Conservation (phyloP, 2,888 invertebrate genomes). For the Glomeris marginata region DNA sequence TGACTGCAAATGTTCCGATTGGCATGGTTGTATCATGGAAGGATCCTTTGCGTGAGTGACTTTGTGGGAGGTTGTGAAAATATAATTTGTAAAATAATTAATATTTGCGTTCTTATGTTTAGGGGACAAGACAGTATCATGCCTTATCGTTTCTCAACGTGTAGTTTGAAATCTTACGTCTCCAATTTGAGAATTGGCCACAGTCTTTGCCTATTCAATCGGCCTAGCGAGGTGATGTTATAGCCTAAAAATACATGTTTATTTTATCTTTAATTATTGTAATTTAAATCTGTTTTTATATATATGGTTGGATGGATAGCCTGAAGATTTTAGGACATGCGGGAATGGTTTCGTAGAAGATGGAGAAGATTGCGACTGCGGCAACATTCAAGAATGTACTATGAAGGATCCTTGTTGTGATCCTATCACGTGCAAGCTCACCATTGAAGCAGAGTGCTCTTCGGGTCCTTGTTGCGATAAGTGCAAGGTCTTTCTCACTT, state of each 20-base stretch:
- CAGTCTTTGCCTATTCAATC: conserved; percentile 81
- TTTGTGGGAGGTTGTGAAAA: background rate
- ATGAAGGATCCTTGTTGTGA: conserved; percentile 89
- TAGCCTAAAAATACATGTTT: conserved; percentile 2
- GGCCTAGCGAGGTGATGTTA: conserved; percentile 68
- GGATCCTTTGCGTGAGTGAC: conserved; percentile 55
- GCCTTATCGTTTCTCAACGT: conserved; percentile 93
- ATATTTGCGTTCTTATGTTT: conserved; percentile 11
- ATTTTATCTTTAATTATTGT: background rate
- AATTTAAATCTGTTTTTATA: background rate
- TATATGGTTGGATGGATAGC: conserved; percentile 8
- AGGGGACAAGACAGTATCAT: conserved; percentile 73
- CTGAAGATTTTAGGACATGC: conserved; percentile 47
- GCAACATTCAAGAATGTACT: conserved; percentile 67
- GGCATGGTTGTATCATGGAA: conserved; percentile 94
- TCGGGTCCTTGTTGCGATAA: conserved; percentile 79
- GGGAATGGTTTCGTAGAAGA: conserved; percentile 90
- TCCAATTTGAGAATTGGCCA: conserved; percentile 71
- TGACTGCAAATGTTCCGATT: conserved; percentile 78
- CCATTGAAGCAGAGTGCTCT: conserved; percentile 86
- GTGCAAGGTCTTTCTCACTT: conserved; percentile 52
- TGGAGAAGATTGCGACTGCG: conserved; percentile 97
- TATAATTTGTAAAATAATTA: background rate
- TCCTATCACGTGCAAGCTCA: conserved; percentile 88
- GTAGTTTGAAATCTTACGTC: conserved; percentile 81